Evolutionary conservation across 35 echinoderm and acorn worm genomes (phyloP).

Genomic region (Ophiothrix spiculata): DNA sequence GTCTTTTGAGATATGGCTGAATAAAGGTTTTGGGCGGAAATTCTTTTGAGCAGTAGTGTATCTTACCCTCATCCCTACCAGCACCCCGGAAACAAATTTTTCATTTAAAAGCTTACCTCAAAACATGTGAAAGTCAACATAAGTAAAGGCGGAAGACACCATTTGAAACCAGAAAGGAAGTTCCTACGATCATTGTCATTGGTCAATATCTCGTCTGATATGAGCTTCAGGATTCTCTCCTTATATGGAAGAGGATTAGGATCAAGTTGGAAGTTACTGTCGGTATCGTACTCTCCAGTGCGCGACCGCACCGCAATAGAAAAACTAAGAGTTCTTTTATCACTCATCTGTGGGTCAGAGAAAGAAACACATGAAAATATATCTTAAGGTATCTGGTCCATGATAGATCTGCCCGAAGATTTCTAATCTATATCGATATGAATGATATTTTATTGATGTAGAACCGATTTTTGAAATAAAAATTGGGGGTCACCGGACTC

Average conservation of each 20-base stretch:
- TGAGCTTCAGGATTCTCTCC: slow-evolving; percentile 74
- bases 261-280: slow-evolving; percentile 52
- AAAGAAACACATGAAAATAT: background rate
- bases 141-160: slow-evolving; percentile 92
- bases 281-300: slow-evolving; percentile 39
- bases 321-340: slow-evolving; percentile 95
- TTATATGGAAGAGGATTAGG: slow-evolving; percentile 30
- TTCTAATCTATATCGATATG: no score
- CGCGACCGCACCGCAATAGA: slow-evolving; percentile 86
- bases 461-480: no score
- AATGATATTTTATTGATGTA: no score
- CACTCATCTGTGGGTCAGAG: slow-evolving; percentile 73
- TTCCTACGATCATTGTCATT: slow-evolving; percentile 77
- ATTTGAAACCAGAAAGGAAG: slow-evolving; percentile 68
- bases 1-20: no score
- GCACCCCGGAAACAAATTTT: no score
- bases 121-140: slow-evolving; percentile 73
- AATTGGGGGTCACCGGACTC: no score
- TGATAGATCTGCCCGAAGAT: no score
- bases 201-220: slow-evolving; percentile 85
- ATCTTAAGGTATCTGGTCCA: no score
- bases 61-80: no score
- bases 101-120: no score
- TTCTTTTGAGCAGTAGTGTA: no score
- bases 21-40: no score